Evolutionary conservation across 2,797 vertebrate species (phyloP).

Genomic region (Ambastaia sidthimunki): DNA sequence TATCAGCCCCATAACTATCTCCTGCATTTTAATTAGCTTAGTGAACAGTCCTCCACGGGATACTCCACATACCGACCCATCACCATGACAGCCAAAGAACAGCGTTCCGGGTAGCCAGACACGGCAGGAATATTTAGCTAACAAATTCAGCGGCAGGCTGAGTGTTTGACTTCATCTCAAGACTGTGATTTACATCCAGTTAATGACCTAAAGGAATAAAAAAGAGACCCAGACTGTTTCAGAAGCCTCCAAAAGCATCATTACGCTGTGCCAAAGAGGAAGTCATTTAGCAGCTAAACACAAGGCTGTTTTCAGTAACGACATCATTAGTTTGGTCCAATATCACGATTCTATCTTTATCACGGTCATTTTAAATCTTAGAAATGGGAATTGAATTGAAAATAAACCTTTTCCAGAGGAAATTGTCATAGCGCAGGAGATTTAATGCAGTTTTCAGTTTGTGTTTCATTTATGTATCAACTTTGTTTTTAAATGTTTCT

Average conservation of each 20-base stretch:
- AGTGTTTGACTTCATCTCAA: slow-evolving; percentile 42
- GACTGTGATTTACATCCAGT: slow-evolving; percentile 40
- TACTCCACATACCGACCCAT: slow-evolving; percentile 68
- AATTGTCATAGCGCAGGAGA: background rate
- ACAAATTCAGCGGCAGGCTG: slow-evolving; percentile 43
- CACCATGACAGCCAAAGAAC: slow-evolving; percentile 55
- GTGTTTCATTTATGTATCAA: background rate
- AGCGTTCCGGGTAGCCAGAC: slow-evolving; percentile 51
- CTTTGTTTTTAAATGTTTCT: background rate
- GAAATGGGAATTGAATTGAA: background rate
- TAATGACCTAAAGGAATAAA: slow-evolving; percentile 31
- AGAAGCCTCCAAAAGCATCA: slow-evolving; percentile 33
- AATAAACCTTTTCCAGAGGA: background rate
- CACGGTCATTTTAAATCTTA: background rate
- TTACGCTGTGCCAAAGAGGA: slow-evolving; percentile 11
- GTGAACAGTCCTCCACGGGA: slow-evolving; percentile 78
- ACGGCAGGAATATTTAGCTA: slow-evolving; percentile 50
- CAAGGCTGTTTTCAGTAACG: background rate
- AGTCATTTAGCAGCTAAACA: slow-evolving; percentile 13
- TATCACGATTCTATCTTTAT: background rate
- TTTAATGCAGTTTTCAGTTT: background rate
- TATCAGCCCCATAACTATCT: slow-evolving; percentile 69
- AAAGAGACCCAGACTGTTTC: background rate
- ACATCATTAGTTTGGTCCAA: background rate
- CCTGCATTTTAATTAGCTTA: slow-evolving; percentile 86